Percentiles rank a stretch among this genome's conserved stretches.
Conservation (phyloP, 2,797 vertebrate species). For the Pseudochirops corinnae region DNA sequence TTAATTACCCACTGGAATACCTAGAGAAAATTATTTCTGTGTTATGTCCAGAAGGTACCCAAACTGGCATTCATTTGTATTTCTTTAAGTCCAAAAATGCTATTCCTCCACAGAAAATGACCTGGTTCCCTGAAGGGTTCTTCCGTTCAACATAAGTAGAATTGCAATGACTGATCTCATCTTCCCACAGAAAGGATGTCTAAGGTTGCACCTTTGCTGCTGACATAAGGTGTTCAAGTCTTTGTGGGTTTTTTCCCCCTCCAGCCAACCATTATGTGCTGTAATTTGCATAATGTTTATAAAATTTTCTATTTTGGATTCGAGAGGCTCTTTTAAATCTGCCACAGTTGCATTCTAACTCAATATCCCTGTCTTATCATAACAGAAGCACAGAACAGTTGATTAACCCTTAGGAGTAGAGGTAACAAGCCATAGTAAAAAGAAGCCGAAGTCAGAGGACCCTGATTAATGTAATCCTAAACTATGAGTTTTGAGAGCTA, state of each 20-base stretch:
- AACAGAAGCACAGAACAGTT: background rate
- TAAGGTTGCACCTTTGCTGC: constrained; percentile 53
- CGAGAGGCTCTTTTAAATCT: constrained; percentile 31
- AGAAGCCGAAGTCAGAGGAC: background rate
- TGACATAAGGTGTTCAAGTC: constrained; percentile 27
- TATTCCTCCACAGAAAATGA: background rate
- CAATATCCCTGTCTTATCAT: background rate
- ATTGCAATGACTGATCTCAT: constrained; percentile 28
- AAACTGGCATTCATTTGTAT: background rate
- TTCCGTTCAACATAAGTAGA: background rate
- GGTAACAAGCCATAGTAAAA: background rate
- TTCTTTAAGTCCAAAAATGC: background rate
- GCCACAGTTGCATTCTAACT: background rate
- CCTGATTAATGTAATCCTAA: background rate
- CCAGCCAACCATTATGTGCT: background rate
- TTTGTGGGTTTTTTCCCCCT: background rate
- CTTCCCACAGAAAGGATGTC: constrained; percentile 50
- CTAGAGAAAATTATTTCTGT: background rate
- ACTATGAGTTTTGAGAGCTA: background rate
- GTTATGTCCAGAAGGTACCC: background rate
- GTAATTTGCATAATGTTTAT: constrained; percentile 20
- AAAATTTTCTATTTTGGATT: constrained; percentile 52
- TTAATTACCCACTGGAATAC: background rate
- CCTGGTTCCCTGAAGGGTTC: constrained; percentile 16
- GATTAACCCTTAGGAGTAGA: background rate